These are phyloP conservation scores for Melitaea athalia DNA, from an alignment of 2,888 invertebrate genomes.

Conservation along the genomic window DNA sequence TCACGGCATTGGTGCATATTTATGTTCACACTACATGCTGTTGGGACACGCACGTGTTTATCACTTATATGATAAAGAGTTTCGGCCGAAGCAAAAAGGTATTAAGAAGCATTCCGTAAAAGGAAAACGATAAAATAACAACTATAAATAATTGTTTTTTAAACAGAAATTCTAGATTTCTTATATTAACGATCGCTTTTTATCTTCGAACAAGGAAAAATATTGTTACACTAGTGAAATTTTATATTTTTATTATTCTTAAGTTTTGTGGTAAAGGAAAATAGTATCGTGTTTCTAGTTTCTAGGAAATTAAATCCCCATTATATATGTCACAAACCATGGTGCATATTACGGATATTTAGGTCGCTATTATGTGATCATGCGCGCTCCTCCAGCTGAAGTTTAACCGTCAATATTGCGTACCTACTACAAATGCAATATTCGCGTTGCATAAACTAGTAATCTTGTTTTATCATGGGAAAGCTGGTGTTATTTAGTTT, in stretches of 20 bases:
- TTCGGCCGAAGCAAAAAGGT: conserved; percentile 78
- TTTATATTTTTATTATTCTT: neutral
- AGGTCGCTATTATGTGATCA: neutral
- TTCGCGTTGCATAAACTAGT: too few relatives aligned
- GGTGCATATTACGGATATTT: neutral
- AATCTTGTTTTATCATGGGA: too few relatives aligned
- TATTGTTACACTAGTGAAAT: neutral
- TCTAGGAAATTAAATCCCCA: neutral
- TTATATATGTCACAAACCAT: neutral
- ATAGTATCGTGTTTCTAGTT: neutral
- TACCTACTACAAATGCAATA: too few relatives aligned
- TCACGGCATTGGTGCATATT: conserved; percentile 82
- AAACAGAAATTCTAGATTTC: neutral
- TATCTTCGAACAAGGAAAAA: neutral
- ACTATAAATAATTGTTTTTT: neutral
- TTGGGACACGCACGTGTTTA: conserved; percentile 85
- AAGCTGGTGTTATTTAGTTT: too few relatives aligned
- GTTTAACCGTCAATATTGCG: too few relatives aligned
- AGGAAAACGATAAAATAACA: neutral
- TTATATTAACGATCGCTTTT: neutral
- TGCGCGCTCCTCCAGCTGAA: too few relatives aligned
- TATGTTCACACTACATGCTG: conserved; percentile 84
- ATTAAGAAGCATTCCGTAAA: too few relatives aligned
- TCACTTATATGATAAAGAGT: conserved; percentile 83
- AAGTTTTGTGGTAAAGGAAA: neutral